Evolutionary conservation across 2,113 vertebrate genomes (phyloP).

Genomic region (Lophura nycthemera): DNA sequence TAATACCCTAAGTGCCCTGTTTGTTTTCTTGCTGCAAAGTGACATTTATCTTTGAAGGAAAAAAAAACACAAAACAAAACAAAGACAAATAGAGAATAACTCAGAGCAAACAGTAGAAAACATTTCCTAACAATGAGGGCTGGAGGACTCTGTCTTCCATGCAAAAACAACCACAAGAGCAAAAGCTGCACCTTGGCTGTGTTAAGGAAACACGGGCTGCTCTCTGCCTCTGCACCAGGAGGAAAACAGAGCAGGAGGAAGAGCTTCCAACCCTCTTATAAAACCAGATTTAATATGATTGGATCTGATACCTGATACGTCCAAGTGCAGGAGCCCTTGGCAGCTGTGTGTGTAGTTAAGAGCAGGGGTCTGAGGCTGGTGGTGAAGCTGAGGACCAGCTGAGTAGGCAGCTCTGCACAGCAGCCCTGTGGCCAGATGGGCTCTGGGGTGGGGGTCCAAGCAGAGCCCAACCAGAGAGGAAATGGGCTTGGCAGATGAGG

Average conservation of each 20-base stretch:
- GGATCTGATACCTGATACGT: background rate
- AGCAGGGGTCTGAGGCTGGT: background rate
- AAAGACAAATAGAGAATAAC: conserved; percentile 42
- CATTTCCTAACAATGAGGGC: conserved; percentile 23
- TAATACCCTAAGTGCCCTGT: conserved; percentile 13
- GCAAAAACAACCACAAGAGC: background rate
- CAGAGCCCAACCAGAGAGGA: background rate
- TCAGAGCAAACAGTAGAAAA: conserved; percentile 8
- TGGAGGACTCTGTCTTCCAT: background rate
- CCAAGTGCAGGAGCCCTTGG: background rate
- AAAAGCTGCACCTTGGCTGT: background rate
- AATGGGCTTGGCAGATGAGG: background rate
- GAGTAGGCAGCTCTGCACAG: background rate
- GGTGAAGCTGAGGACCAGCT: background rate
- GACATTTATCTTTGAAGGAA: conserved; percentile 43
- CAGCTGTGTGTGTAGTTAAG: background rate
- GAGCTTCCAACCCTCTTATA: background rate
- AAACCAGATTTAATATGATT: background rate
- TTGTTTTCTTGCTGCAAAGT: conserved; percentile 49
- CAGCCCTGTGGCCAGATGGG: background rate
- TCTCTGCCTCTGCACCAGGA: background rate
- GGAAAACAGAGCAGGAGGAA: background rate
- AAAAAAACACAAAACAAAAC: background rate
- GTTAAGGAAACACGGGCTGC: background rate
- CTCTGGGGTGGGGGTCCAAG: background rate